A percentile compares a stretch with the other conserved stretches of the same genome.
These are phyloP conservation scores for Pteronura brasiliensis DNA, from an alignment of 2,113 vertebrate genomes.

Conservation along the genomic window DNA sequence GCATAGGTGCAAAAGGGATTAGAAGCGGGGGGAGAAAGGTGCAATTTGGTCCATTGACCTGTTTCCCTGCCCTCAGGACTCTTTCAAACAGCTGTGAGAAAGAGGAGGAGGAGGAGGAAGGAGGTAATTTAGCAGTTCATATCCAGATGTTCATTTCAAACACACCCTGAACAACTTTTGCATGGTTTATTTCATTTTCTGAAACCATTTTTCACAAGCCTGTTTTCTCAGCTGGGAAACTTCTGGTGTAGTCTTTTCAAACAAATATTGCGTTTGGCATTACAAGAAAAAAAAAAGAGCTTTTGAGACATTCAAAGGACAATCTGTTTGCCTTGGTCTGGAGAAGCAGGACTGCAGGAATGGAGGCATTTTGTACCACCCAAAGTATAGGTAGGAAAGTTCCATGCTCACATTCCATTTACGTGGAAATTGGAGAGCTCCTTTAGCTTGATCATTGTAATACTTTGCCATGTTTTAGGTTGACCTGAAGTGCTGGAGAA, in stretches of 20 bases:
- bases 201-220: constrained; percentile 90
- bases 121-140: constrained; percentile 84
- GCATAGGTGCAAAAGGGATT: constrained; percentile 80
- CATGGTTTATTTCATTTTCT: constrained; percentile 91
- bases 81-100: constrained; percentile 87
- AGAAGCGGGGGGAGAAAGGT: constrained; percentile 67
- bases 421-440: constrained; percentile 79
- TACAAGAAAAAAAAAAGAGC: constrained; percentile 88
- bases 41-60: constrained; percentile 83
- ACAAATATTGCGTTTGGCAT: constrained; percentile 92
- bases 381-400: constrained; percentile 84
- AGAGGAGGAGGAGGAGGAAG: constrained; percentile 61
- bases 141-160: constrained; percentile 89
- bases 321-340: constrained; percentile 88
- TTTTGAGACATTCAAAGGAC: constrained; percentile 89
- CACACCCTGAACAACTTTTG: constrained; percentile 89
- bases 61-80: constrained; percentile 85
- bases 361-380: constrained; percentile 84
- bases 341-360: constrained; percentile 82
- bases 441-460: constrained; percentile 55
- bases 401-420: constrained; percentile 79
- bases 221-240: constrained; percentile 93
- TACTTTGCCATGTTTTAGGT: constrained; percentile 52
- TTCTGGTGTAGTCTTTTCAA: constrained; percentile 90
- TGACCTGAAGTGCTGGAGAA: constrained; percentile 2